Evolutionary conservation across 2,888 invertebrate species (phyloP), one percentile per base, ranked within the genome.

Genomic region (Ormyrus thymus): DNA sequence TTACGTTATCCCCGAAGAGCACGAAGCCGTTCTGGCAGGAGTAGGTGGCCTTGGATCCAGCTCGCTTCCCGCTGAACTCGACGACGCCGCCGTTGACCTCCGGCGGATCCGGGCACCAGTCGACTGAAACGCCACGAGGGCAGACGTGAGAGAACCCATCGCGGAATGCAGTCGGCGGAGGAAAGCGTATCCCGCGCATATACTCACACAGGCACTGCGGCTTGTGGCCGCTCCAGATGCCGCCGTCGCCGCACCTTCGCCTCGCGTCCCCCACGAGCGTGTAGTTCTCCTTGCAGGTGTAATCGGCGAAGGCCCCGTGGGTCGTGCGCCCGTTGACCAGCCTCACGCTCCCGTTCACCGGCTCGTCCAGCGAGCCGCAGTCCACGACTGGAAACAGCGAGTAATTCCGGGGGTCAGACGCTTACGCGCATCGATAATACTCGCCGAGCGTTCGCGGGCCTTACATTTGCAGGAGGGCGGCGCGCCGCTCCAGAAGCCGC

Each of bases 41-140:
- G 86, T 97, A 97, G 0, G 93, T 94, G 0, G 97, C 96, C 0
- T 94, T 93, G 0, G 96, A 95, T 3, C 96, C 96, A 4, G 95
- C 95, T 81, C 95, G 93, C 83, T 94, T 94, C 1, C 97, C 96
- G 0, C 92, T 93, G 7, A 93, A 92, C 0, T 91, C 90, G 0
- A 97, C 95, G 0, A 93, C 90, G 1, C 96, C 96, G 0, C 97
- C 97, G 7, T 94, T 91, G 1, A 97, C 94, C 51, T 92, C 92
- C 0, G 95, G 95, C 0, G 97, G 96, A 81, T 95, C 95, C 0
- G 96, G 95, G 88, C 97, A 97, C 97, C 97, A 95, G 90, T 96
- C 94, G 87, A 95, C 89, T 91, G 82, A 56, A 84, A 79, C 29
- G 56, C 7, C 15, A 3, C 4, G 46, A 43, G 55, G 56, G 45